Evolutionary conservation across 2,888 invertebrate species (phyloP), one percentile per base, ranked within the genome.

Genomic region (Cremastinae sp.): DNA sequence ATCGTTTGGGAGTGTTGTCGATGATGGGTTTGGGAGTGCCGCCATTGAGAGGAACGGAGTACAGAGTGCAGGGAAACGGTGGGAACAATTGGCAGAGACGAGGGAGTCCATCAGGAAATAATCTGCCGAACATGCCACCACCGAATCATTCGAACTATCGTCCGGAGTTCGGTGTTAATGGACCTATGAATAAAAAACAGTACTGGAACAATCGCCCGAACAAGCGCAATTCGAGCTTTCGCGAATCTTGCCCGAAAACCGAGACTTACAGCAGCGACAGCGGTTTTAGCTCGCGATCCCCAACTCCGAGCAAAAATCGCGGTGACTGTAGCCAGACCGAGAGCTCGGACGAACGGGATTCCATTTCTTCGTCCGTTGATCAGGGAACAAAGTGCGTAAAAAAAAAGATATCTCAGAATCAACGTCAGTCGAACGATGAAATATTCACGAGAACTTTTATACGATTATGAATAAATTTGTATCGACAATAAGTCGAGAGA

Each of bases 201-300:
- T 76, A 76, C 56, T 81, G 80, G 80, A 73, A 68, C 37, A 79
- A 80, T 35, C 78, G 78, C 18, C 12, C 59, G 1, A 74, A 73
- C 16, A 80, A 78, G 59, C 70, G 79, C 10, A 78, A 68, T 20
- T 37, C 28, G 9, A 51, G 18, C 14, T 83, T 81, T 56, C 83
- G 85, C 70, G 84, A 85, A 41, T 79, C 81, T 2, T 78, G 79
- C 45, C 74, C 81, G 35, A 83, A 81, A 10, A 84, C 82, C 28
- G 86, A 88, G 51, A 80, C 83, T 45, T 86, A 86, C 71, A 83
- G 75, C 74, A 87, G 86, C 75, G 88, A 89, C 69, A 89, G 87
- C 74, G 87, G 89, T n/a, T 84, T 88, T 66, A 87, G 86, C 80
- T 88, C 89, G 20, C 86, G 89, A 45, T 89, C 89, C n/a, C 86